Percentiles rank a stretch among this genome's conserved stretches.
phyloP scores from a whole-genome alignment of 2,797 vertebrate species.

The Sebastes melanostomus region DNA sequence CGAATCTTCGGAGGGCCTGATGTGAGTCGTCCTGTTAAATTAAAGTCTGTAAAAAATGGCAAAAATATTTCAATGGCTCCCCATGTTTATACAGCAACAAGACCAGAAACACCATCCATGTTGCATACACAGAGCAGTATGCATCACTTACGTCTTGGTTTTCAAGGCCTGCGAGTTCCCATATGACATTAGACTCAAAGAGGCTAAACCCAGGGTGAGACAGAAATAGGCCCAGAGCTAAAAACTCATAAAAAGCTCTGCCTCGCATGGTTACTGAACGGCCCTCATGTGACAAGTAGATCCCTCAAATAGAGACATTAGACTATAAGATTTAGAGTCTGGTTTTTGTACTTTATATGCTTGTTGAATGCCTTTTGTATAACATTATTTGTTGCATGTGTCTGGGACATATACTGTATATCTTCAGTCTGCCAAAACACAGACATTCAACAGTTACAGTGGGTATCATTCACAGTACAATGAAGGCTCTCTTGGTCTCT shows the following conservation, averaged over 20 bases:
- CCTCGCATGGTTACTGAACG: conserved; percentile 28
- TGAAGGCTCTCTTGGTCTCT: conserved; percentile 39
- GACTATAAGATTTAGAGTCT: conserved; percentile 15
- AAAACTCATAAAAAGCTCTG: conserved; percentile 26
- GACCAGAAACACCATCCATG: conserved; percentile 31
- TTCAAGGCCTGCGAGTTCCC: conserved; percentile 40
- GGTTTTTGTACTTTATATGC: background rate
- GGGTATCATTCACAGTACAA: conserved; percentile 23
- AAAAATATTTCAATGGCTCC: conserved; percentile 62
- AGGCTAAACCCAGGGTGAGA: conserved; percentile 35
- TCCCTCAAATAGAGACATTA: conserved; percentile 20
- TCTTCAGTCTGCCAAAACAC: conserved; percentile 9
- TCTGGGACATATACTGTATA: conserved; percentile 15
- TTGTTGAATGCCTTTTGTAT: conserved; percentile 18
- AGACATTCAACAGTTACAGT: conserved; percentile 49
- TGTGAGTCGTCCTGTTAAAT: conserved; percentile 76
- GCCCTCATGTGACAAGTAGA: conserved; percentile 33
- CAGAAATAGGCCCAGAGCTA: conserved; percentile 35
- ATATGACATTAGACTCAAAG: conserved; percentile 43
- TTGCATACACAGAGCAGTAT: conserved; percentile 31
- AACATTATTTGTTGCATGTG: conserved; percentile 13
- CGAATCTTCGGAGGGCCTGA: conserved; percentile 76
- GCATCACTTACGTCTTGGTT: conserved; percentile 46
- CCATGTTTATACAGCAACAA: conserved; percentile 58
- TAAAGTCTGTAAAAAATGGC: conserved; percentile 74